These are phyloP conservation scores for Oryzias javanicus DNA, from an alignment of 2,113 vertebrate species.

Conservation along the genomic window DNA sequence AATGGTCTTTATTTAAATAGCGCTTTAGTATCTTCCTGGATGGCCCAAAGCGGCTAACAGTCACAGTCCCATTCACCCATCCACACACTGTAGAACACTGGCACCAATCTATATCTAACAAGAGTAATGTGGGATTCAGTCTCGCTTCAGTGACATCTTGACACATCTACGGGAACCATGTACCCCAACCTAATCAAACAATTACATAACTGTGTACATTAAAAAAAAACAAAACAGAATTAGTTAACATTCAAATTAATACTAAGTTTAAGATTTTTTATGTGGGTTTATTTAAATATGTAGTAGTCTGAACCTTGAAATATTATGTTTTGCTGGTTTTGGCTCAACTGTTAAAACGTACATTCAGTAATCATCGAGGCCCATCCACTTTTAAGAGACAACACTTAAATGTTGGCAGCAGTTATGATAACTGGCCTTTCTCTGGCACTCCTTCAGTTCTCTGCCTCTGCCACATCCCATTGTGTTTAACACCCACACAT, in stretches of 20 bases:
- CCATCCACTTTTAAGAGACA: slow-evolving; percentile 21
- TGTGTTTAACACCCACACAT: slow-evolving; percentile 40
- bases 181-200: too few relatives aligned
- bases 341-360: slow-evolving; percentile 16
- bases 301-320: slow-evolving; percentile 9
- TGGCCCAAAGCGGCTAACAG: too few relatives aligned
- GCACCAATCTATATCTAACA: too few relatives aligned
- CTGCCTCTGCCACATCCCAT: slow-evolving; percentile 37
- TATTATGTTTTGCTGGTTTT: slow-evolving; percentile 12
- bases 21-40: too few relatives aligned
- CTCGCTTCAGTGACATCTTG: too few relatives aligned
- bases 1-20: too few relatives aligned
- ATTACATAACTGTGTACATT: too few relatives aligned
- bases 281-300: background rate
- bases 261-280: background rate
- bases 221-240: background rate
- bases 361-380: slow-evolving; percentile 36
- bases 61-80: too few relatives aligned
- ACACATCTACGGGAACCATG: too few relatives aligned
- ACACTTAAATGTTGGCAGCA: slow-evolving; percentile 29
- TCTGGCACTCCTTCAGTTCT: slow-evolving; percentile 30
- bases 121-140: too few relatives aligned
- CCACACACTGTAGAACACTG: too few relatives aligned
- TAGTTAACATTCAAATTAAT: slow-evolving; percentile 1
- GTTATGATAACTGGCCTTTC: slow-evolving; percentile 41